phyloP scores from a whole-genome alignment of 2,888 invertebrate genomes.

The Lepeophtheirus nordmannii region DNA sequence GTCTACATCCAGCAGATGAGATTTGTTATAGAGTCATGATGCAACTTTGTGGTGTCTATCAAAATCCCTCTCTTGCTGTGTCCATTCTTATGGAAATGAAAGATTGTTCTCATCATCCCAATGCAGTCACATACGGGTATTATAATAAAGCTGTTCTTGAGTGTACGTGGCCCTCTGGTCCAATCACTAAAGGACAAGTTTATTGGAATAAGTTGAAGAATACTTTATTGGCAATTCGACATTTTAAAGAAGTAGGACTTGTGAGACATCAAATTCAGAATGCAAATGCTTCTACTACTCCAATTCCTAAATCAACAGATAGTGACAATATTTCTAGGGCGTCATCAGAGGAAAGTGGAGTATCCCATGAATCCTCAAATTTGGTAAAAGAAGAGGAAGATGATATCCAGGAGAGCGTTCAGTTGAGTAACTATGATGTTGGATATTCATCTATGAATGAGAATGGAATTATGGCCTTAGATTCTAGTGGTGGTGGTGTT shows the following conservation, averaged over 20 bases:
- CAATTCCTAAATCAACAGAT: background rate
- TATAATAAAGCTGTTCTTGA: constrained; percentile 72
- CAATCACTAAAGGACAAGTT: constrained; percentile 57
- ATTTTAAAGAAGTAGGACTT: background rate
- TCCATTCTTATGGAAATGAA: constrained; percentile 44
- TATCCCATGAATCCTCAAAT: too few species aligned
- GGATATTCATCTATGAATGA: too few species aligned
- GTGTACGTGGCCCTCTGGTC: constrained; percentile 77
- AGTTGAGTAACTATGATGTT: too few species aligned
- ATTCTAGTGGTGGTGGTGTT: too few species aligned
- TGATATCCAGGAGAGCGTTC: too few species aligned
- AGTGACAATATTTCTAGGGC: background rate
- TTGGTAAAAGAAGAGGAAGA: too few species aligned
- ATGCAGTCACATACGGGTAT: constrained; percentile 91
- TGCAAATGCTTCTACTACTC: background rate
- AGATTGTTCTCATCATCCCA: constrained; percentile 71
- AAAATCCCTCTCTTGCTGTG: constrained; percentile 83
- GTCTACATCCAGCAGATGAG: constrained; percentile 72
- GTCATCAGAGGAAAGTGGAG: background rate
- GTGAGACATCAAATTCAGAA: background rate
- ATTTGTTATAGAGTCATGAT: constrained; percentile 96
- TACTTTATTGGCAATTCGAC: constrained; percentile 14
- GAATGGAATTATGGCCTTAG: too few species aligned
- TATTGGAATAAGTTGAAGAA: constrained; percentile 79
- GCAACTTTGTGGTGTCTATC: constrained; percentile 90